Base-by-base conservation (phyloP, 2,113 vertebrate genomes). In the Charadrius vociferus region DNA sequence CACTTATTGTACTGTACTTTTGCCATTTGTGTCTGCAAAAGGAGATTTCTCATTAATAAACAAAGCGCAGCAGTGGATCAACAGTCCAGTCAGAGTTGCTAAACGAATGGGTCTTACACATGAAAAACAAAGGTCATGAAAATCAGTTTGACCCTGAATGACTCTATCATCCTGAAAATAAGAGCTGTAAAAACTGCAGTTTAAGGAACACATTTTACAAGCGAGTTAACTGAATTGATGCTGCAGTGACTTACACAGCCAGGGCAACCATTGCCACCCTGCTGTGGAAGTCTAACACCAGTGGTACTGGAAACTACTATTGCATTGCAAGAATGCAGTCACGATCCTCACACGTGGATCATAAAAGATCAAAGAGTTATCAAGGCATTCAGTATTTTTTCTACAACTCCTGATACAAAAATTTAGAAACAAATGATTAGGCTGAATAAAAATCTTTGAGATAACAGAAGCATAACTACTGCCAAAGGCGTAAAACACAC, bases 261-360 rank as follows among this genome's bases (percentile, higher is more conserved):
- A 73, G 73, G 17, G 6, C 39, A 73, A 32, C 19, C 11, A 10
- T 3, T 39, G 65, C 47, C 61, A 52, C 10, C 65, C 36, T 0
- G 0, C 61, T 32, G 14, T 43, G 61, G 16, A 29, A 37, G 15
- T 1, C 1, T 5, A 20, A 53, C 61, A 30, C 37, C 4, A 3
- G 30, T 49, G 43, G 23, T 14, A 27, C 32, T 82, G 49, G 29
- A 47, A 81, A 67, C 36, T 45, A 11, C 58, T 17, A 18, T 17
- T 1, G 7, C 30, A 34, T 20, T 61, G 50, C 55, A 56, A 52
- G 20, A 65, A 50, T 2, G 47, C 41, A 36, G 22, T 20, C 22
- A 8, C 4, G 11, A 32, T 68, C 39, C 75, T 55, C 29, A 41
- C 9, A 3, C 0, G 3, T 2, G 19, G 30, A 58, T 49, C 36